Evolutionary conservation across 2,113 vertebrate genomes (phyloP).

Genomic region (Cyanoramphus novaezelandiae): DNA sequence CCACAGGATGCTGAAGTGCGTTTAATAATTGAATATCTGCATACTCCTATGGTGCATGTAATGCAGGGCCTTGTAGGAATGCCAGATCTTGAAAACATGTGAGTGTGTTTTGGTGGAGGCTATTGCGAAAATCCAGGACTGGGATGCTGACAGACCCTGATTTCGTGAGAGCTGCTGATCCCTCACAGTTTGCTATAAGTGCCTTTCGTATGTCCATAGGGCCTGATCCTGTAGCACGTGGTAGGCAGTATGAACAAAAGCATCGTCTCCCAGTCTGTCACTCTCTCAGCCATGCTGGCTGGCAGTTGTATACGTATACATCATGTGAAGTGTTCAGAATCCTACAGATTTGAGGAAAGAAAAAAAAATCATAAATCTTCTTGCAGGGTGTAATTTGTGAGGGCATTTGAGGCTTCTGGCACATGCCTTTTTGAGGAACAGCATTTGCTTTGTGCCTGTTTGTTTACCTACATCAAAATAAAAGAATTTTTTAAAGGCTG

Average conservation of each 20-base stretch:
- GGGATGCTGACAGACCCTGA: not conserved
- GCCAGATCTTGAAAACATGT: not conserved
- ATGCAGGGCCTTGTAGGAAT: not conserved
- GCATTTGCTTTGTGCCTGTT: constrained; percentile 7
- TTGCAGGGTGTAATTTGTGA: not conserved
- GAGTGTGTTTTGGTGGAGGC: not conserved
- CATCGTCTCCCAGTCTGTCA: not conserved
- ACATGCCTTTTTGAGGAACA: not conserved
- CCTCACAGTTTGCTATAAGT: not conserved
- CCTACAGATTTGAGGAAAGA: not conserved
- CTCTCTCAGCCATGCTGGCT: not conserved
- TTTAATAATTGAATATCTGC: constrained; percentile 20
- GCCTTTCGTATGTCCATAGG: not conserved
- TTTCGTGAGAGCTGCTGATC: not conserved
- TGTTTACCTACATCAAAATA: not conserved
- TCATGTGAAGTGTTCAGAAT: not conserved
- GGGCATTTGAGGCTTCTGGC: constrained; percentile 27
- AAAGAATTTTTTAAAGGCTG: not conserved
- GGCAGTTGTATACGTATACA: not conserved
- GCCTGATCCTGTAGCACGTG: not conserved
- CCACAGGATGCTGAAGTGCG: not conserved
- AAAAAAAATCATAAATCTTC: not conserved
- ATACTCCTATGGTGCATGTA: not conserved
- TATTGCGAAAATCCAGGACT: not conserved
- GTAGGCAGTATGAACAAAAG: not conserved